These are phyloP conservation scores for Pithys albifrons DNA, from an alignment of 2,113 vertebrate genomes.

Conservation along the genomic window DNA sequence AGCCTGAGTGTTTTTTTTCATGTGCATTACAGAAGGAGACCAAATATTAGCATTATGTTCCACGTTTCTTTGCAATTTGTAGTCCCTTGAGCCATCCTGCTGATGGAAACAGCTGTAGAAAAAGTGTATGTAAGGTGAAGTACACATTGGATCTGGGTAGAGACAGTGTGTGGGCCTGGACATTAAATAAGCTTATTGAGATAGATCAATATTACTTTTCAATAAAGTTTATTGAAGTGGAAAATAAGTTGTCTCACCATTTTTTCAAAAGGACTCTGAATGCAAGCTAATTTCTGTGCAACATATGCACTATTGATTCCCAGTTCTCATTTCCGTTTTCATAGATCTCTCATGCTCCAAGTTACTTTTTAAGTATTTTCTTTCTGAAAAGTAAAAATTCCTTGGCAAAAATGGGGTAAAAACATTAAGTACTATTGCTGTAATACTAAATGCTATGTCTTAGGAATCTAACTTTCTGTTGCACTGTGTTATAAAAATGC, in stretches of 20 bases:
- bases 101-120: slow-evolving; percentile 3
- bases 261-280: background rate
- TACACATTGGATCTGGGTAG: background rate
- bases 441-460: background rate
- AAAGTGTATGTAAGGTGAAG: background rate
- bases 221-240: slow-evolving; percentile 53
- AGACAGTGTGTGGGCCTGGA: background rate
- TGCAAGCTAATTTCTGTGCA: background rate
- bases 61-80: background rate
- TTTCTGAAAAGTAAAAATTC: background rate
- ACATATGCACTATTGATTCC: background rate
- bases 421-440: background rate
- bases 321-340: background rate
- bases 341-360: background rate
- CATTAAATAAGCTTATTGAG: slow-evolving; percentile 54
- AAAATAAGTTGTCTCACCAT: slow-evolving; percentile 56
- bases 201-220: slow-evolving; percentile 20
- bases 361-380: background rate
- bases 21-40: background rate
- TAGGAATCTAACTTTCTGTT: background rate
- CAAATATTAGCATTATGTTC: slow-evolving; percentile 25
- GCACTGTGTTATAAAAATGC: background rate
- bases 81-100: slow-evolving; percentile 4
- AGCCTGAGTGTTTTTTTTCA: background rate
- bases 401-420: background rate